These are phyloP conservation scores for Tiphia femorata DNA, from an alignment of 2,888 invertebrate genomes.

Conservation along the genomic window DNA sequence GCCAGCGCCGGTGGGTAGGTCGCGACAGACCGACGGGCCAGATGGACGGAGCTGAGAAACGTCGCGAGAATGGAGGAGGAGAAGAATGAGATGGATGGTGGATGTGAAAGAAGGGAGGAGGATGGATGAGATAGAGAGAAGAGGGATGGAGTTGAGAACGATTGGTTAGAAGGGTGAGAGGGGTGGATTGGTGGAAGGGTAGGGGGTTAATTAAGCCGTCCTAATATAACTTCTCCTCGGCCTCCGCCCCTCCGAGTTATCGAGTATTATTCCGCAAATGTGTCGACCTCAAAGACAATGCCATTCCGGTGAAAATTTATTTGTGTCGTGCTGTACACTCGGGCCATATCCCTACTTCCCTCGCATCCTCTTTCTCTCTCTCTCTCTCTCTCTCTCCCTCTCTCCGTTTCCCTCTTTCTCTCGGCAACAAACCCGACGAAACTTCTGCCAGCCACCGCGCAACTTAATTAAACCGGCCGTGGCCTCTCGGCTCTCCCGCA, in stretches of 20 bases:
- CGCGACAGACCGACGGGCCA: background rate
- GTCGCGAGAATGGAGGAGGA: conserved; percentile 14
- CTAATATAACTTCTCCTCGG: conserved; percentile 61
- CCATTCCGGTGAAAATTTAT: conserved; percentile 62
- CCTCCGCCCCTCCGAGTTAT: conserved; percentile 57
- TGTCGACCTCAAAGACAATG: conserved; percentile 63
- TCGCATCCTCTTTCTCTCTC: no score
- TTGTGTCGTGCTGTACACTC: conserved; percentile 51
- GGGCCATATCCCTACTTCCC: conserved; percentile 4
- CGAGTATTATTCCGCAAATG: conserved; percentile 62
- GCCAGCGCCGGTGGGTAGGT: conserved; percentile 14
- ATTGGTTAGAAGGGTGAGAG: conserved; percentile 7
- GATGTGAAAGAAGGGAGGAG: background rate
- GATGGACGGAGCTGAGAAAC: no score
- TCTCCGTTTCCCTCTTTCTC: no score
- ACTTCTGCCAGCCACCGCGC: conserved; percentile 54
- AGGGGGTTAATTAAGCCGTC: conserved; percentile 62
- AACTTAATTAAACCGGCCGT: conserved; percentile 59
- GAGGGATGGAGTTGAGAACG: background rate
- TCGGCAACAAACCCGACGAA: conserved; percentile 54
- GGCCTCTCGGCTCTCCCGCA: conserved; percentile 48
- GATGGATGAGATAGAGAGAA: conserved; percentile 10
- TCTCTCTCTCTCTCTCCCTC: no score
- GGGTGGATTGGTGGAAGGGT: conserved; percentile 27
- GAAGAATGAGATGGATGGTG: conserved; percentile 15